Evolutionary conservation across 2,113 vertebrate species (phyloP).

Genomic region (Protomyctophum bolini): DNA sequence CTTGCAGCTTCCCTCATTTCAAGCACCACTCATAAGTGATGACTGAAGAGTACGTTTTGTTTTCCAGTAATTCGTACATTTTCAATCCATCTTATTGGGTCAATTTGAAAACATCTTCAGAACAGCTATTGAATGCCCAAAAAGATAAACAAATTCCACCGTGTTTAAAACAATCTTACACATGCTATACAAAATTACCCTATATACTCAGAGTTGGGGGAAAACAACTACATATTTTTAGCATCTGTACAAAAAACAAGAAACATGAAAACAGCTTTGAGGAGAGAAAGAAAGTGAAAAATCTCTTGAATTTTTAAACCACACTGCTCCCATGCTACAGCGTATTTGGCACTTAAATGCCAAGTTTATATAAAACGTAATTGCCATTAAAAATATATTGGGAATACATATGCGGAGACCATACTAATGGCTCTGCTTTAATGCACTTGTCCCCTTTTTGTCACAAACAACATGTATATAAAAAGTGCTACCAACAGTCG

Average conservation of each 20-base stretch:
- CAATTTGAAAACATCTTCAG: conserved; percentile 46
- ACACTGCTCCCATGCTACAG: conserved; percentile 11
- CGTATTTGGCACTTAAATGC: conserved; percentile 34
- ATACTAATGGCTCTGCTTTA: conserved; percentile 56
- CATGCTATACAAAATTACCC: conserved; percentile 40
- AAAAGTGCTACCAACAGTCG: conserved; percentile 76
- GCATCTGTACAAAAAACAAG: conserved; percentile 45
- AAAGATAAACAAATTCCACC: conserved; percentile 52
- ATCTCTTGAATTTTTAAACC: conserved; percentile 26
- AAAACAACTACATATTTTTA: conserved; percentile 8
- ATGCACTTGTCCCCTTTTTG: conserved; percentile 68
- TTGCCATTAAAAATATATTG: conserved; percentile 33
- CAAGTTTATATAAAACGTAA: conserved; percentile 27
- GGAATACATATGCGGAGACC: conserved; percentile 36
- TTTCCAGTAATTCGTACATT: conserved; percentile 1
- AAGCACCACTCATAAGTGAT: conserved; percentile 34
- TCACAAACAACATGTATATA: conserved; percentile 60
- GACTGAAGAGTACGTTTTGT: conserved; percentile 1
- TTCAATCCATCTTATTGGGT: conserved; percentile 18
- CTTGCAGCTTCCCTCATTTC: conserved; percentile 32
- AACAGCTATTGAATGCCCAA: conserved; percentile 48
- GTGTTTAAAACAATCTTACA: conserved; percentile 44
- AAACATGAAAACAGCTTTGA: conserved; percentile 33
- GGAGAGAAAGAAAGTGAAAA: conserved; percentile 19
- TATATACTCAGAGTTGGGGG: conserved; percentile 7